Evolutionary conservation across 2,113 vertebrate species (phyloP), one percentile per base, ranked within the genome.

Genomic region (Bucco capensis): DNA sequence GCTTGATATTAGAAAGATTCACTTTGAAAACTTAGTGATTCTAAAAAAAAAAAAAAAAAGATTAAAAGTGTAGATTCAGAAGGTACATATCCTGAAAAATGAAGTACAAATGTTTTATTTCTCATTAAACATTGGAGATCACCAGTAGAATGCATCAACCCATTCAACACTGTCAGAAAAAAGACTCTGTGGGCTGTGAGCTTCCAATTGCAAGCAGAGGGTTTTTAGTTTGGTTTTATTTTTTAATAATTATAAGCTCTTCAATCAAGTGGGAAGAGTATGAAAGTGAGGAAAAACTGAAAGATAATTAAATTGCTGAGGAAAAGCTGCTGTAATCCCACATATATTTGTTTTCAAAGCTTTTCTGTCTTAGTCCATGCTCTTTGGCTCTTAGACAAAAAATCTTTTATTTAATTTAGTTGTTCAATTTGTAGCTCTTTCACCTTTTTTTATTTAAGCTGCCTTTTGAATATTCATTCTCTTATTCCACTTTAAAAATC

Each of bases 401-500:
- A 84, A 16, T 54, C 10, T 51, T 80, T 46, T 62, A 40, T 51
- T 64, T 66, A 78, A 73, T 83, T 91, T 49, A 35, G 8, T 86
- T 73, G 1, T 72, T 93, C 70, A 49, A 61, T 84, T 90, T 83
- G 19, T 81, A 35, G 35, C 15, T 56, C 33, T 93, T 82, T 44
- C 54, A 76, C 11, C 17, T 6, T 40, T 73, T n/a, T 93, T 57
- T 19, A 22, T 88, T 88, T 82, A 19, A 76, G 10, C 30, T 67
- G 6, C 17, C 61, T 51, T 79, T 78, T 89, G 47, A 82, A 80
- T 42, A 70, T 77, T 71, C 14, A 38, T 80, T 81, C 17, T 12
- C 3, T 89, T 78, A 75, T 82, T 94, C 40, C 72, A 35, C 56
- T 96, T 93, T 57, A 94, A 86, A 96, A 95, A 74, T 73, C n/a